Base-by-base conservation (phyloP, 2,888 invertebrate genomes). In the Mythimna lalbum region DNA sequence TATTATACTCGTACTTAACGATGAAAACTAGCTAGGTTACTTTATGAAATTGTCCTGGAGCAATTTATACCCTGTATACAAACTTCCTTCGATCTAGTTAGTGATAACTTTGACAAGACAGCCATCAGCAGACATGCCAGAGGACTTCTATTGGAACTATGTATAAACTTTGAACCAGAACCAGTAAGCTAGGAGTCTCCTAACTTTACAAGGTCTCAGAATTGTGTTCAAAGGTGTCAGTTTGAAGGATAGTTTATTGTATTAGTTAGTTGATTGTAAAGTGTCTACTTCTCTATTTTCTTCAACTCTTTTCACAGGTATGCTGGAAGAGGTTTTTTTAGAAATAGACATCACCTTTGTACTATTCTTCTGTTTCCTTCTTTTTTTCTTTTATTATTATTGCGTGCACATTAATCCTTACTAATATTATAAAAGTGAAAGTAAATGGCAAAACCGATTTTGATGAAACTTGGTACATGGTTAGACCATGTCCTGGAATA, bases 141-240 rank as follows among this genome's bases (percentile, higher is more conserved):
- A 12, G 17, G 43, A 14, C 33, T 4, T 31, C 21, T 21, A 14
- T 10, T 2, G n/a, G 14, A 57, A 50, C 27, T 33, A 50, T 19
- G 47, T 43, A n/a, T 43, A 55, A 71, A 50, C 17, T 75, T 75
- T 43, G 27, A 14, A 59, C 17, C 14, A 12, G 27, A 36, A 31
- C 36, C 75, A 66, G 57, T 76, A 73, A 73, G 57, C 57, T 76
- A 72, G 72, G 23, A 49, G 19, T 12, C 19, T 21, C 1, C 52
- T 27, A 67, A 73, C 57, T 75, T 73, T 47, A 27, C 5, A 2
- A 19, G 43, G 23, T 21, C 27, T 0, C 49, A 57, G 14, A 19
- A 17, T 27, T 36, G 50, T 67, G 14, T 19, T 33, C 72, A 66
- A 59, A 56, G 21, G 9, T 65, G 12, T 53, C 19, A 21, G 52